Evolutionary conservation across 1,140 invertebrate species (phyloP).

Genomic region (Nomia melanderi): DNA sequence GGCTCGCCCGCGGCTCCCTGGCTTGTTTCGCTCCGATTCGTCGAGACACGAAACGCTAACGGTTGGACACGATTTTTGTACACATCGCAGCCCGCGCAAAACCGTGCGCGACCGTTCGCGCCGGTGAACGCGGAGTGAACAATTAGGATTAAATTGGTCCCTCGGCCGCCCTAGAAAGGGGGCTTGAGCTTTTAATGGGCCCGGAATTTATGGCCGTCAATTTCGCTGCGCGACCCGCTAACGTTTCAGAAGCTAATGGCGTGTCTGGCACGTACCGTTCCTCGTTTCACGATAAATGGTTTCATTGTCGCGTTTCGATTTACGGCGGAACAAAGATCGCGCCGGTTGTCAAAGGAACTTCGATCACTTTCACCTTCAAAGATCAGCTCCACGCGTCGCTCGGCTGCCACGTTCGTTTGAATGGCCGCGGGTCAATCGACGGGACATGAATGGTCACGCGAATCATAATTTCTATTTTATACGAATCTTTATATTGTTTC

Average conservation of each 20-base stretch:
- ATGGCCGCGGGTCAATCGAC: not conserved
- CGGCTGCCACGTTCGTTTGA: not conserved
- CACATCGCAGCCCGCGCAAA: not conserved
- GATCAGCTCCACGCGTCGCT: not conserved
- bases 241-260: slow-evolving; percentile 28
- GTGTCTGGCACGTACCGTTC: slow-evolving; percentile 29
- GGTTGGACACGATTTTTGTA: slow-evolving; percentile 38
- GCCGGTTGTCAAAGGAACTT: slow-evolving; percentile 1
- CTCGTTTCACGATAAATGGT: slow-evolving; percentile 31
- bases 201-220: slow-evolving; percentile 18
- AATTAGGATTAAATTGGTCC: slow-evolving; percentile 10
- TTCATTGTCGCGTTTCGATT: slow-evolving; percentile 44
- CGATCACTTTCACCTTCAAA: slow-evolving; percentile 17
- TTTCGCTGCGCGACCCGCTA: not conserved
- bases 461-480: too few relatives aligned
- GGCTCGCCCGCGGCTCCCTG: not conserved
- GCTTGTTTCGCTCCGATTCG: slow-evolving; percentile 64
- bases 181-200: not conserved
- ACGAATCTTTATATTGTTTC: too few relatives aligned
- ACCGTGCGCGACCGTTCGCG: too few relatives aligned
- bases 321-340: not conserved
- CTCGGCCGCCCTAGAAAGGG: too few relatives aligned
- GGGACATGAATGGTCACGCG: too few relatives aligned
- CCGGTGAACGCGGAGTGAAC: not conserved
- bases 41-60: slow-evolving; percentile 44